Conservation (phyloP, 2,113 vertebrate species). For the Catharus fuscescens region DNA sequence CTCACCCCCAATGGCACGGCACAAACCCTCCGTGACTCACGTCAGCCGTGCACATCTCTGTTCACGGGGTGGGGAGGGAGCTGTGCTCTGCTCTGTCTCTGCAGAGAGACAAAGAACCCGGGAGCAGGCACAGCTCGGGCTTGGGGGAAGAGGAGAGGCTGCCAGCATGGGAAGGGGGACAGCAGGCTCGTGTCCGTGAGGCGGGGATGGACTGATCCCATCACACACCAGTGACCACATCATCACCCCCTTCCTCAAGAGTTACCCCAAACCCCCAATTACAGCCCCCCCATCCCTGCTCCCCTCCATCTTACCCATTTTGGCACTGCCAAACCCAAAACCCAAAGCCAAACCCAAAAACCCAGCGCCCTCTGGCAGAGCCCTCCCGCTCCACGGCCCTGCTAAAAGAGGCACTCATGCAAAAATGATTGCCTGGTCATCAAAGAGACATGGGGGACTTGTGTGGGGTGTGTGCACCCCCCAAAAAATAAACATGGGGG, state of each 20-base stretch:
- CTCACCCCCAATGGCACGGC: conserved; percentile 13
- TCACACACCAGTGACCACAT: background rate
- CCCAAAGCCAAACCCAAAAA: background rate
- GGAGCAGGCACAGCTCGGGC: background rate
- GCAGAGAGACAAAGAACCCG: conserved; percentile 2
- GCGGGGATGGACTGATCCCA: background rate
- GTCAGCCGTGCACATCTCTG: conserved; percentile 8
- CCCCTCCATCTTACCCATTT: too few species aligned
- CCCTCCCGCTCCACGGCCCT: rapidly evolving
- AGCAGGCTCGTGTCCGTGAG: background rate
- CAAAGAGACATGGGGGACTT: rapidly evolving
- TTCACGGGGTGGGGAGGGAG: background rate
- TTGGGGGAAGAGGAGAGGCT: background rate
- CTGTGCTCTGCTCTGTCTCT: background rate
- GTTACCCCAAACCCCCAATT: background rate
- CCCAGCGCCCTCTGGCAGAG: background rate
- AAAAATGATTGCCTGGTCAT: rapidly evolving
- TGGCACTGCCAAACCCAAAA: background rate
- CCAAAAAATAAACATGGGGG: rapidly evolving
- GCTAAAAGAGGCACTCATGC: rapidly evolving
- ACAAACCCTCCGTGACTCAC: conserved; percentile 39
- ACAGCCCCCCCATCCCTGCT: background rate
- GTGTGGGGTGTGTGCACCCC: background rate
- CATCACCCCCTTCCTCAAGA: background rate
- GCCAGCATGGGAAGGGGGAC: background rate